phyloP scores from a whole-genome alignment of 2,797 vertebrate species.

The Rhinophrynus dorsalis region DNA sequence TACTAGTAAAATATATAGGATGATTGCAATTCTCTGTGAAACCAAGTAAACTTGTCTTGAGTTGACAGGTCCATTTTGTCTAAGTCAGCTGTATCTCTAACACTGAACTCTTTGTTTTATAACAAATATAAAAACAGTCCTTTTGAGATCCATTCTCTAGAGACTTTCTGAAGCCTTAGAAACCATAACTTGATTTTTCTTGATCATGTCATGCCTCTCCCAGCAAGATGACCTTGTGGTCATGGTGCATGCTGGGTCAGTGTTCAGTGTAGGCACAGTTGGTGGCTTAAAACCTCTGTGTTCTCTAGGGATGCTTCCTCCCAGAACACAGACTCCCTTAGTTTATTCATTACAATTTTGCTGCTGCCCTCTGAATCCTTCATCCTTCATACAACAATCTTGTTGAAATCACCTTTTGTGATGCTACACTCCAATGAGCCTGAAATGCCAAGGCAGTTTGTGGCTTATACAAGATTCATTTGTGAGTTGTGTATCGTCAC shows the following conservation, averaged over 20 bases:
- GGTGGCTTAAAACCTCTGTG: slow-evolving; percentile 14
- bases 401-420: background rate
- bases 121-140: background rate
- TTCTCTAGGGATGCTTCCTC: background rate
- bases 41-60: too few relatives aligned
- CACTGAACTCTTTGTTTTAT: background rate
- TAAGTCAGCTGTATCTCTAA: background rate
- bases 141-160: slow-evolving; percentile 7
- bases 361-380: slow-evolving; percentile 1
- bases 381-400: background rate
- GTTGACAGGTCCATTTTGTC: too few relatives aligned
- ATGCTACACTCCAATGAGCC: background rate
- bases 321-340: slow-evolving; percentile 14
- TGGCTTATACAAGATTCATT: background rate
- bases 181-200: slow-evolving; percentile 20
- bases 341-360: slow-evolving; percentile 7
- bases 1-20: too few relatives aligned
- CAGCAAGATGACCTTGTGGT: slow-evolving; percentile 25
- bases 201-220: slow-evolving; percentile 24
- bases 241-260: background rate
- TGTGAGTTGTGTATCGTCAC: background rate
- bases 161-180: background rate
- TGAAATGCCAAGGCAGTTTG: background rate
- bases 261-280: background rate
- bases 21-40: too few relatives aligned